A percentile compares a stretch with the other conserved stretches of the same genome.
These are phyloP conservation scores for Drosophila neotestacea DNA, from an alignment of 2,888 invertebrate genomes.

Conservation along the genomic window DNA sequence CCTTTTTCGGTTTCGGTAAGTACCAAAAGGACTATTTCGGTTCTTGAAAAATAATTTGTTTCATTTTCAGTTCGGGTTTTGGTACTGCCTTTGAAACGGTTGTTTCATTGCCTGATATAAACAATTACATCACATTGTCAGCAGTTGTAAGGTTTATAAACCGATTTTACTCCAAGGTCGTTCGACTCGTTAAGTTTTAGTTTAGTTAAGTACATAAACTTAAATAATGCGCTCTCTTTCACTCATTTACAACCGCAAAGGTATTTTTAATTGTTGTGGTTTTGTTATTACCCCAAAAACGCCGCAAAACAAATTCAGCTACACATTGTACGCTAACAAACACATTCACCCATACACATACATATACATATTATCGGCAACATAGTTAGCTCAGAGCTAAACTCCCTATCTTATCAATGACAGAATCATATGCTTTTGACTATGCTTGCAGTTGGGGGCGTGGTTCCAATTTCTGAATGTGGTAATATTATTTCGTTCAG, in stretches of 20 bases:
- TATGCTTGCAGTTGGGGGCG: slow-evolving; percentile 42
- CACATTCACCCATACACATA: slow-evolving; percentile 11
- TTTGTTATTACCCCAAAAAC: slow-evolving; percentile 19
- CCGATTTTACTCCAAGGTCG: slow-evolving; percentile 24
- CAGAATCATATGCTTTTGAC: slow-evolving; percentile 51
- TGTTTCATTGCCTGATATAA: slow-evolving; percentile 19
- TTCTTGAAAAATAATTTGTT: too few species aligned
- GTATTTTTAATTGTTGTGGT: slow-evolving; percentile 46
- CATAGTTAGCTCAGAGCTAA: slow-evolving; percentile 40
- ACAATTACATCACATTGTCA: slow-evolving; percentile 67
- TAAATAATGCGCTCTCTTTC: slow-evolving; percentile 14
- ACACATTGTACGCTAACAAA: slow-evolving; percentile 3
- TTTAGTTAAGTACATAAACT: slow-evolving; percentile 8
- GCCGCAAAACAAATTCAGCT: slow-evolving; percentile 4
- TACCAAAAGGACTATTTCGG: too few species aligned
- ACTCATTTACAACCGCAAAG: slow-evolving; percentile 35
- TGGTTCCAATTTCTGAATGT: slow-evolving; percentile 26
- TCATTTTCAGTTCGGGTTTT: too few species aligned
- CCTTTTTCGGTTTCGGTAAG: too few species aligned
- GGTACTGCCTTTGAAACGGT: too few species aligned
- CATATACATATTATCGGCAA: slow-evolving; percentile 14
- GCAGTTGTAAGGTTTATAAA: slow-evolving; percentile 50
- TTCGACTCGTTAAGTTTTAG: not conserved
- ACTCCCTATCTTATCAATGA: slow-evolving; percentile 54
- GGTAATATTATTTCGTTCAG: slow-evolving; percentile 32